Evolutionary conservation across 2,888 invertebrate species (phyloP).

Genomic region (Pegoplata infirma): DNA sequence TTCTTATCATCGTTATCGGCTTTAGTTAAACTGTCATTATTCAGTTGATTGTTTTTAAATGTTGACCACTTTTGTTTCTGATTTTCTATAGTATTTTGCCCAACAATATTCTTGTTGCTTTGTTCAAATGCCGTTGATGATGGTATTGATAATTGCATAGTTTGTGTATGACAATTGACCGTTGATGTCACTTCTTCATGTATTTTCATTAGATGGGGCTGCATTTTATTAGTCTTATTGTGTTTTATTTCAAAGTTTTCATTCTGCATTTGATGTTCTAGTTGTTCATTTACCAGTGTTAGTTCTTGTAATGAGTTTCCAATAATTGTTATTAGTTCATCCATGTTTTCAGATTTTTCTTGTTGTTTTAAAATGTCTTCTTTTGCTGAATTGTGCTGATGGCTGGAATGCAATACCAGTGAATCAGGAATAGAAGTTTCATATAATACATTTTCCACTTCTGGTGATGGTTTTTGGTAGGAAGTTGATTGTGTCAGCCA

Average conservation of each 20-base stretch:
- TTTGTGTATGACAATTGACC: slow-evolving; percentile 36
- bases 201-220: slow-evolving; percentile 5
- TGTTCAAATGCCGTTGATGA: slow-evolving; percentile 16
- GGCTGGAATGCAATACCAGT: neutral
- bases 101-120: slow-evolving; percentile 14
- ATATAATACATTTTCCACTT: neutral
- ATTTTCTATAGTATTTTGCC: slow-evolving; percentile 47
- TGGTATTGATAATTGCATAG: slow-evolving; percentile 19
- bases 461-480: neutral
- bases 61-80: slow-evolving; percentile 53
- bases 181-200: slow-evolving; percentile 29
- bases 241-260: neutral
- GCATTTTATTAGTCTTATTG: slow-evolving; percentile 4
- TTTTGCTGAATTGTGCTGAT: slow-evolving; percentile 1
- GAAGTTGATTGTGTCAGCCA: slow-evolving; percentile 7
- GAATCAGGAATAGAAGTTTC: neutral
- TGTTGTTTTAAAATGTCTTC: slow-evolving; percentile 6
- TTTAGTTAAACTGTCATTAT: slow-evolving; percentile 52
- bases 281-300: slow-evolving; percentile 8
- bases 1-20: slow-evolving; percentile 40
- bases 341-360: neutral
- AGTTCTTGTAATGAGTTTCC: slow-evolving; percentile 25
- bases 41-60: slow-evolving; percentile 55
- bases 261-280: neutral
- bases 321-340: slow-evolving; percentile 32